Conservation (phyloP, 2,113 vertebrate species). For the Himantopus leucocephalus region DNA sequence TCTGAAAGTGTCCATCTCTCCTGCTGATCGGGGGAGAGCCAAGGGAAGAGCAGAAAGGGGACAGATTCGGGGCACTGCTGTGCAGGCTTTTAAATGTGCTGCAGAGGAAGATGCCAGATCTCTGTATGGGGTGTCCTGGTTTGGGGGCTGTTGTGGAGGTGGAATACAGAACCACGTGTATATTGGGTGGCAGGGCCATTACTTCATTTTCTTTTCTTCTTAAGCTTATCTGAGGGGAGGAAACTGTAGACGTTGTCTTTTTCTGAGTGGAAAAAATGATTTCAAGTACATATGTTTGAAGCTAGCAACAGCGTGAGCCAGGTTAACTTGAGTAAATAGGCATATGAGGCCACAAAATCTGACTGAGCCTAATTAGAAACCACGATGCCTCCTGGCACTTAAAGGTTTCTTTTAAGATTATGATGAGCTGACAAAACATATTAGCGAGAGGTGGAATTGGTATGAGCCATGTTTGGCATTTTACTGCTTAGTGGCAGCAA, state of each 20-base stretch:
- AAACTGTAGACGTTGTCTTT: background rate
- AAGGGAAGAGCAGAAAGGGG: background rate
- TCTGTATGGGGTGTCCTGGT: background rate
- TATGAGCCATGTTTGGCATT: background rate
- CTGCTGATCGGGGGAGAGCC: background rate
- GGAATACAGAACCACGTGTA: background rate
- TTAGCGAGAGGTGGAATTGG: slow-evolving; percentile 11
- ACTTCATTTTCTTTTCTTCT: background rate
- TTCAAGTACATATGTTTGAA: background rate
- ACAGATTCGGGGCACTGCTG: background rate
- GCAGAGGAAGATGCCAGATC: background rate
- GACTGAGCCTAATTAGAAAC: slow-evolving; percentile 5
- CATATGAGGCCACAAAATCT: background rate
- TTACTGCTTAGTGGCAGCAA: background rate
- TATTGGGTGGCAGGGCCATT: background rate
- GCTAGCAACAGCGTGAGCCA: background rate
- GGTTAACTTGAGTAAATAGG: background rate
- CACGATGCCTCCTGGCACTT: slow-evolving; percentile 19
- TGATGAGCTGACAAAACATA: slow-evolving; percentile 40
- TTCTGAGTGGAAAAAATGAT: slow-evolving; percentile 32
- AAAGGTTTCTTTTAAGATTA: slow-evolving; percentile 21
- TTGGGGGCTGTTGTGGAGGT: background rate
- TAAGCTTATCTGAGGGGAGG: slow-evolving; percentile 24
- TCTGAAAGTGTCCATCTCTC: background rate
- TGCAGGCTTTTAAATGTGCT: background rate